phyloP scores from a whole-genome alignment of 1,140 invertebrate genomes.

The Pomacea maculata region DNA sequence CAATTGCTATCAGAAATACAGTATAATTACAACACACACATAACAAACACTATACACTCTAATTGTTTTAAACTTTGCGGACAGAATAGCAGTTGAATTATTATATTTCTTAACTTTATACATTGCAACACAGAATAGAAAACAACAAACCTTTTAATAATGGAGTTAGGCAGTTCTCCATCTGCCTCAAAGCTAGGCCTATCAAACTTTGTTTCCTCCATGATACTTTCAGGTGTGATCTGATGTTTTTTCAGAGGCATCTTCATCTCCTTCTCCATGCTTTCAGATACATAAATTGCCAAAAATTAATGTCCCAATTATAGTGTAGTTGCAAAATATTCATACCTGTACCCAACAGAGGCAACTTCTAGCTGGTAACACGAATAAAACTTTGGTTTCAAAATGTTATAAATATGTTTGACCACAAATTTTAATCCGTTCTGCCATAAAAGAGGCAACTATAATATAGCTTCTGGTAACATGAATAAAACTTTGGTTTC shows the following conservation, averaged over 20 bases:
- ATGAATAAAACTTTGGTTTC: too few species aligned
- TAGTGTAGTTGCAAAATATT: too few species aligned
- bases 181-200: not conserved
- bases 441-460: too few species aligned
- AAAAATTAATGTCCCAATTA: not conserved
- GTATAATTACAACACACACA: not conserved
- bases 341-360: too few species aligned
- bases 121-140: not conserved
- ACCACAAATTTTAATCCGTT: too few species aligned
- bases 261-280: slow-evolving; percentile 8
- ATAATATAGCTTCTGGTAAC: too few species aligned
- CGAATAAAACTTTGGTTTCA: too few species aligned
- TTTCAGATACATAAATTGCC: not conserved
- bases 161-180: not conserved
- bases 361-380: too few species aligned
- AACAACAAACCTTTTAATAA: too few species aligned
- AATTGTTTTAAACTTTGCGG: not conserved
- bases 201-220: slow-evolving; percentile 3
- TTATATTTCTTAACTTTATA: not conserved
- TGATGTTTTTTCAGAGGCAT: slow-evolving; percentile 1
- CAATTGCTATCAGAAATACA: too few species aligned
- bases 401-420: too few species aligned
- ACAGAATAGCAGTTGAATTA: not conserved
- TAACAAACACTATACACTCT: not conserved
- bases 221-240: not conserved